A percentile compares a stretch with the other conserved stretches of the same genome.
Conservation (phyloP, 1,140 invertebrate genomes). For the Tetragonula clypearis region DNA sequence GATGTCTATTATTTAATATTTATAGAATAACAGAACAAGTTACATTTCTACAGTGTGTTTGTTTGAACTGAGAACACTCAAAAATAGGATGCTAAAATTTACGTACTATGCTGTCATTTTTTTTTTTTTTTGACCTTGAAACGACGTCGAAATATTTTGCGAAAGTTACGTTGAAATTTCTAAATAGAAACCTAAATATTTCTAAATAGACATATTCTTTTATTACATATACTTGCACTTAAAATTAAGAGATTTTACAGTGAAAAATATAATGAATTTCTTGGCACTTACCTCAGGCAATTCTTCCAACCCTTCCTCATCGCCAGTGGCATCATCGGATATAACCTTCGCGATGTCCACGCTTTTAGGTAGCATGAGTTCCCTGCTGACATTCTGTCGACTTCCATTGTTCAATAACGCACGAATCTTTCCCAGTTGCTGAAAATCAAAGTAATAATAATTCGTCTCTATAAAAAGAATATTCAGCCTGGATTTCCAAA, state of each 20-base stretch:
- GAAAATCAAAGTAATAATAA: neutral
- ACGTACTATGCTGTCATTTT: too few species aligned
- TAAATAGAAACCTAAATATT: neutral
- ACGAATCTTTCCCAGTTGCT: slow-evolving; percentile 80
- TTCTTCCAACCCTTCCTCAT: slow-evolving; percentile 75
- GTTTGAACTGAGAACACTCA: too few species aligned
- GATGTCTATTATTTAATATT: neutral
- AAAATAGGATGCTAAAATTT: too few species aligned
- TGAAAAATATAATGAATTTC: neutral
- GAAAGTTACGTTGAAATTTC: neutral
- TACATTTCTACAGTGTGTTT: neutral
- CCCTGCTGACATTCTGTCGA: slow-evolving; percentile 79
- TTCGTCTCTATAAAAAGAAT: neutral
- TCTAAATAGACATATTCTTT: neutral
- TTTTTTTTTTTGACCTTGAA: too few species aligned
- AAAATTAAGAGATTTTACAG: too few species aligned
- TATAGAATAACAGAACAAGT: neutral
- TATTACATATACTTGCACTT: too few species aligned
- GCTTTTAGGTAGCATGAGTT: slow-evolving; percentile 85
- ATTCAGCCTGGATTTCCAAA: neutral
- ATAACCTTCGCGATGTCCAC: slow-evolving; percentile 86
- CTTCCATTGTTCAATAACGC: slow-evolving; percentile 83
- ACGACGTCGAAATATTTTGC: too few species aligned
- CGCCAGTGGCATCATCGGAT: slow-evolving; percentile 65
- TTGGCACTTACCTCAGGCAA: slow-evolving; percentile 69